A percentile compares a stretch with the other conserved stretches of the same genome.
Conservation (phyloP, 1,140 invertebrate species). For the Sycophaga agraensis region DNA sequence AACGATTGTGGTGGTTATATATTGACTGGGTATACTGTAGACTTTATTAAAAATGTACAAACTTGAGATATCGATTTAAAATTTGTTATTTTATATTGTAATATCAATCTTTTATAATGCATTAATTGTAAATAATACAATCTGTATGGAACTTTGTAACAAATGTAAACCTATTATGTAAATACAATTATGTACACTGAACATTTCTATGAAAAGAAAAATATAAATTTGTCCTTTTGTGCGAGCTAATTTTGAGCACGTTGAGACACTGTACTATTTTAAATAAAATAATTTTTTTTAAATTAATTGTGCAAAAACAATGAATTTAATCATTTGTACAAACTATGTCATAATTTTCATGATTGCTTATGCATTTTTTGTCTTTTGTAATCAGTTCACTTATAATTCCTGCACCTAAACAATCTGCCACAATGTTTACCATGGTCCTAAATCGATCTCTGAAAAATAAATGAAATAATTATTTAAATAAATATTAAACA, state of each 20-base stretch:
- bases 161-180: conserved; percentile 2
- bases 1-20: conserved; percentile 75
- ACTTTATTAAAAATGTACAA: conserved; percentile 27
- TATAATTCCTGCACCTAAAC: conserved; percentile 90
- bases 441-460: conserved; percentile 96
- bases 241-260: not conserved
- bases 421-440: conserved; percentile 95
- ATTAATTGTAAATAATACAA: conserved; percentile 4
- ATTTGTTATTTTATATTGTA: not conserved
- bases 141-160: not conserved
- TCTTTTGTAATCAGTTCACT: conserved; percentile 84
- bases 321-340: not conserved
- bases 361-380: not conserved
- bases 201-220: not conserved
- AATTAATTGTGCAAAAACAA: not conserved
- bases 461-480: too few relatives aligned
- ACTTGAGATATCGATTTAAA: not conserved
- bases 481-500: too few relatives aligned
- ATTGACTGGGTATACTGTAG: conserved; percentile 67
- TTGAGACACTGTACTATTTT: not conserved
- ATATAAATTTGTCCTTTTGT: not conserved
- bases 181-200: conserved; percentile 14
- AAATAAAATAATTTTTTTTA: conserved; percentile 2
- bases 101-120: not conserved
- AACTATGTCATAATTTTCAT: not conserved